These are phyloP conservation scores for Melanostoma mellinum DNA, from an alignment of 2,888 invertebrate species.

Conservation along the genomic window DNA sequence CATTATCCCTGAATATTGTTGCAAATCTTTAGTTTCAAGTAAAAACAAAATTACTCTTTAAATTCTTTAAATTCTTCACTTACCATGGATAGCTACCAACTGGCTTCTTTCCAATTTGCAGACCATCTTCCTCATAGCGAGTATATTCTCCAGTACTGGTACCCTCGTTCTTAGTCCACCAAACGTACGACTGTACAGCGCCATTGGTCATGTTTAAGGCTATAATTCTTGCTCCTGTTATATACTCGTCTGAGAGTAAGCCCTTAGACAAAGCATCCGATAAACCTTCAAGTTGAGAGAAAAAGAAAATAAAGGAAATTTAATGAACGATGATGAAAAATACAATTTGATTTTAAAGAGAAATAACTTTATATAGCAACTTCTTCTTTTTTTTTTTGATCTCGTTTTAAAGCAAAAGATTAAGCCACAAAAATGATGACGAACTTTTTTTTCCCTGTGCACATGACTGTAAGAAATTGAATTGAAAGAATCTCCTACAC, in stretches of 20 bases:
- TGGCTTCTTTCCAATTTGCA: constrained; percentile 86
- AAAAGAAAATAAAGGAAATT: constrained; percentile 25
- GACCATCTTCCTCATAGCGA: constrained; percentile 84
- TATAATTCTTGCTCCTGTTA: constrained; percentile 85
- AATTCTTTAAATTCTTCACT: constrained; percentile 64
- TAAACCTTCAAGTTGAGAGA: constrained; percentile 83
- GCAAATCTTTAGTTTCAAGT: not conserved
- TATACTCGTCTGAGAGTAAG: constrained; percentile 85
- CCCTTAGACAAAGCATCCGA: constrained; percentile 89
- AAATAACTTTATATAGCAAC: not conserved
- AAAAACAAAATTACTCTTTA: not conserved
- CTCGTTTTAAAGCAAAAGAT: too few species aligned
- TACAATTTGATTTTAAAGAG: not conserved
- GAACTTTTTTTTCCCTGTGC: too few species aligned
- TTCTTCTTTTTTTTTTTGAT: not conserved
- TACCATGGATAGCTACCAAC: constrained; percentile 89
- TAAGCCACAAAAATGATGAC: too few species aligned
- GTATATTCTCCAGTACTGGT: constrained; percentile 80
- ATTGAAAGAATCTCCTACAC: too few species aligned
- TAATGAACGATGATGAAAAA: not conserved
- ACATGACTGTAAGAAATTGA: too few species aligned
- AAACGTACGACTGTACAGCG: constrained; percentile 84
- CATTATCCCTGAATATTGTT: too few species aligned
- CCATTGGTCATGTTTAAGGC: constrained; percentile 86
- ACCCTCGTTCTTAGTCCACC: constrained; percentile 83